phyloP scores from a whole-genome alignment of 2,888 invertebrate genomes.

The Agonopterix heracliana region DNA sequence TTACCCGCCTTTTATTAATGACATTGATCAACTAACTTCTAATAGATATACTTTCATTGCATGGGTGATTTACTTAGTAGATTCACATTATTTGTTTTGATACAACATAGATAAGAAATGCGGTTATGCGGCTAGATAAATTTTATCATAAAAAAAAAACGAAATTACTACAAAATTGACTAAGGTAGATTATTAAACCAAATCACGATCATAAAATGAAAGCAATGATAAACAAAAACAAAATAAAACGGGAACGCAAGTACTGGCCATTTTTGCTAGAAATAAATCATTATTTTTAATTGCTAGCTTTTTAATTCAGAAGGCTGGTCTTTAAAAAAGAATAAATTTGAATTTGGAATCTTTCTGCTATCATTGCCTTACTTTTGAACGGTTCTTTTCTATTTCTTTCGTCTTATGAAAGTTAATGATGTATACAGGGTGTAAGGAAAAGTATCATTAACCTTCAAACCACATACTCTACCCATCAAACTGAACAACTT shows the following conservation, averaged over 20 bases:
- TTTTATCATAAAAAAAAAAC: too few relatives aligned
- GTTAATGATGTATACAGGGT: too few relatives aligned
- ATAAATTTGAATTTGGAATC: slow-evolving; percentile 8
- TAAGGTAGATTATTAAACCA: slow-evolving; percentile 14
- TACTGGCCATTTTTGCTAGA: slow-evolving; percentile 7
- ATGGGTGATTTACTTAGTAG: too few relatives aligned
- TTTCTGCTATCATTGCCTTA: background rate
- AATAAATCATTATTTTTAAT: slow-evolving; percentile 13
- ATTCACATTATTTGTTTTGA: too few relatives aligned
- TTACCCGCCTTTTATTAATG: slow-evolving; percentile 11
- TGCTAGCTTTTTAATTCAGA: slow-evolving; percentile 14
- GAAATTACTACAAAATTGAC: background rate
- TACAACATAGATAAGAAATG: too few relatives aligned
- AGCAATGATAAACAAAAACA: background rate
- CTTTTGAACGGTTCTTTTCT: too few relatives aligned
- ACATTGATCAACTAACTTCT: background rate
- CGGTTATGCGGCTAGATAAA: too few relatives aligned
- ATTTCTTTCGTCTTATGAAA: too few relatives aligned
- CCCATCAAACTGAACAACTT: too few relatives aligned
- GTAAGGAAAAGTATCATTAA: too few relatives aligned
- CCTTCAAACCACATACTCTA: too few relatives aligned
- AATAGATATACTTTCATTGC: too few relatives aligned
- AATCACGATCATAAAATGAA: slow-evolving; percentile 3
- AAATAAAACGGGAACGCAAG: background rate
- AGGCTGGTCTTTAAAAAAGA: slow-evolving; percentile 5